Percentiles rank a stretch among this genome's conserved stretches.
These are phyloP conservation scores for Nannobrachium achirus DNA, from an alignment of 2,113 vertebrate species.

Conservation along the genomic window DNA sequence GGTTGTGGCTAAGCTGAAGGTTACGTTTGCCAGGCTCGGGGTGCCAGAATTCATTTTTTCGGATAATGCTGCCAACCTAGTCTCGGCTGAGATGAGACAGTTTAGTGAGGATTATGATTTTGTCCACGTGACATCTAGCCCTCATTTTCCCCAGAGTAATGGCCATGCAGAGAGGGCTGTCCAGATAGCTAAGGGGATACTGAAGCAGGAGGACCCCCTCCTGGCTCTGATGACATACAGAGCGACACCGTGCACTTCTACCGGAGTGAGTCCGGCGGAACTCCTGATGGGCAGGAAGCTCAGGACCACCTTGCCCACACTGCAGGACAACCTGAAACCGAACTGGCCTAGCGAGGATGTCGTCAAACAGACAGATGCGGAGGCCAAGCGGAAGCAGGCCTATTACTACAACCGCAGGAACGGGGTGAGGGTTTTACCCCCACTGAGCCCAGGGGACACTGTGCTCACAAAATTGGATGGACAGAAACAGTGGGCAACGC, in stretches of 20 bases:
- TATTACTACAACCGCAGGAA: constrained; percentile 20
- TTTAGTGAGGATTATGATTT: neutral
- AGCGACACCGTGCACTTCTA: constrained; percentile 7
- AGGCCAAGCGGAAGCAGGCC: constrained; percentile 10
- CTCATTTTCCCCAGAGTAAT: neutral
- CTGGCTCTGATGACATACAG: constrained; percentile 22
- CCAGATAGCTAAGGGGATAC: constrained; percentile 5
- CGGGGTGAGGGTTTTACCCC: constrained; percentile 12
- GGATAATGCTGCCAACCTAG: neutral
- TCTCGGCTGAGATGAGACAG: neutral
- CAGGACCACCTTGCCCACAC: neutral
- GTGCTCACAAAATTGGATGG: constrained; percentile 31
- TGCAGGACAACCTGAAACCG: no score
- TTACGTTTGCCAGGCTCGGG: neutral
- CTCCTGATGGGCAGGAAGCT: constrained; percentile 1
- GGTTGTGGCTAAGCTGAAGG: constrained; percentile 1
- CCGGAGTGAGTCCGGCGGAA: constrained; percentile 9
- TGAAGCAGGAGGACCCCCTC: constrained; percentile 12
- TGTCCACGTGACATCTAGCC: constrained; percentile 5
- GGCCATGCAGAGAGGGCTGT: no score
- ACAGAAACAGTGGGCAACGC: constrained; percentile 16
- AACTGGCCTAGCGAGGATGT: constrained; percentile 1
- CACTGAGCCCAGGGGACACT: constrained; percentile 21
- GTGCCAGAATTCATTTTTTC: neutral
- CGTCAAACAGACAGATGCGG: constrained; percentile 1